Percentiles rank a stretch among this genome's conserved stretches.
phyloP scores from a whole-genome alignment of 2,888 invertebrate genomes.

The Gisinianus flammeolus region DNA sequence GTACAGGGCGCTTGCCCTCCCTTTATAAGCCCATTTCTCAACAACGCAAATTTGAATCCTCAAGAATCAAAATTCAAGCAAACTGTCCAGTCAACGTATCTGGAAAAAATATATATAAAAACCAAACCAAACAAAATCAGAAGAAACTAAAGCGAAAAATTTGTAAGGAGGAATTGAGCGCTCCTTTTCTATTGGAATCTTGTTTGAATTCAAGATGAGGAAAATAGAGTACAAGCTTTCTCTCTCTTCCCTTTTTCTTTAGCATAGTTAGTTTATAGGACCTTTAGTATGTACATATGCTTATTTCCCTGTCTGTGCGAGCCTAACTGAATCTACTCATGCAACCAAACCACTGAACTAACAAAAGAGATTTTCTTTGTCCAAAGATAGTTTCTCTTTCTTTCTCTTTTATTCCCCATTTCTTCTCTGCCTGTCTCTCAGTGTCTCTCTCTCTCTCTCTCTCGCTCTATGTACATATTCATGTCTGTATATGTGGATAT shows the following conservation, averaged over 20 bases:
- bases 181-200: neutral
- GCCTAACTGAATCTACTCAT: neutral
- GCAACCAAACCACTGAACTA: neutral
- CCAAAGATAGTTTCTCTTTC: neutral
- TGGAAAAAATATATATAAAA: no score
- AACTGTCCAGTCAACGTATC: neutral
- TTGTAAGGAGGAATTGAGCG: neutral
- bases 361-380: slow-evolving; percentile 21
- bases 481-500: no score
- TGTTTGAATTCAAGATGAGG: neutral
- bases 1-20: neutral
- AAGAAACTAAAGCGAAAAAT: neutral
- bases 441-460: neutral
- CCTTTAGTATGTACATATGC: neutral
- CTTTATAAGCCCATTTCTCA: neutral
- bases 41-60: neutral
- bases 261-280: no score
- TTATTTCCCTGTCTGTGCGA: neutral
- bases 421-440: neutral
- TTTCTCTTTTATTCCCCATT: neutral
- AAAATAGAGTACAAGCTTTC: neutral
- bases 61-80: neutral
- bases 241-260: neutral
- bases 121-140: no score
- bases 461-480: neutral